A percentile compares a stretch with the other conserved stretches of the same genome.
Conservation (phyloP, 2,888 invertebrate genomes). For the Acronicta psi region DNA sequence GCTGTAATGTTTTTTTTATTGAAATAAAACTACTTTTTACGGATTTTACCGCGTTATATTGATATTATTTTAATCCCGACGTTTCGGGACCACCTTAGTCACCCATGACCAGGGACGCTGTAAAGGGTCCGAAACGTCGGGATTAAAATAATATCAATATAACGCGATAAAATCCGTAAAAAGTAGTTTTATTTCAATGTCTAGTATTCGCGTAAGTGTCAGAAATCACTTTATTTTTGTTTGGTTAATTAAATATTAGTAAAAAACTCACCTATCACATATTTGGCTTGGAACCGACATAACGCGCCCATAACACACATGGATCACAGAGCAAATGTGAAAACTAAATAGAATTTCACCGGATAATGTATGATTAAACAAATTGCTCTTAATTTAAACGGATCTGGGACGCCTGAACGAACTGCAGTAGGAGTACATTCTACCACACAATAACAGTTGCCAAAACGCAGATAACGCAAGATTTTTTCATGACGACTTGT, state of each 20-base stretch:
- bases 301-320: conserved; percentile 86
- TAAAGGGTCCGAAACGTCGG: too few species aligned
- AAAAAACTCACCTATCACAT: conserved; percentile 79
- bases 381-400: conserved; percentile 56
- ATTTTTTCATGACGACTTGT: conserved; percentile 37
- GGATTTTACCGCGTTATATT: too few species aligned
- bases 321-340: conserved; percentile 32
- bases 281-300: conserved; percentile 85
- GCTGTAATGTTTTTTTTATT: too few species aligned
- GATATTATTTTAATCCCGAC: too few species aligned
- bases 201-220: too few species aligned
- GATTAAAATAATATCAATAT: too few species aligned
- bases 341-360: conserved; percentile 46
- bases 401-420: conserved; percentile 38
- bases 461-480: conserved; percentile 52
- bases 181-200: too few species aligned
- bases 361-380: conserved; percentile 49
- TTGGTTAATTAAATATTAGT: background rate
- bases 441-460: conserved; percentile 50
- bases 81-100: too few species aligned
- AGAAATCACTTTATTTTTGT: too few species aligned
- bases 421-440: conserved; percentile 46
- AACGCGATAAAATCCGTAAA: too few species aligned
- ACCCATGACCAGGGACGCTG: too few species aligned
- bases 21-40: too few species aligned